These are phyloP conservation scores for Nephotettix cincticeps DNA, from an alignment of 1,140 invertebrate species.

Conservation along the genomic window DNA sequence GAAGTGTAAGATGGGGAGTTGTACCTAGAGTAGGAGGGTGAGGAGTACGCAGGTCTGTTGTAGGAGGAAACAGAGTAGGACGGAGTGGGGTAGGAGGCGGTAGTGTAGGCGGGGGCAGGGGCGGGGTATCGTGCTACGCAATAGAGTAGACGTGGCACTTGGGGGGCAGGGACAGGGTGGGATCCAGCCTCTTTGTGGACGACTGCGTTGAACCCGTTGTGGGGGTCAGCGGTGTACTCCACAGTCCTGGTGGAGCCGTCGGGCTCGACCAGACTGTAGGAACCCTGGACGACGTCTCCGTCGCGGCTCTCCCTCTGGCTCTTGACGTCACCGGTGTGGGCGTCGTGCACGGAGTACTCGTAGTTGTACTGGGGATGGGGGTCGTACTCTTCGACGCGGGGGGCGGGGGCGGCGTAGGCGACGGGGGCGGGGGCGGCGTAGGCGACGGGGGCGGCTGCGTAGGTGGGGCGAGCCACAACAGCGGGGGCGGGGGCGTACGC, in stretches of 20 bases:
- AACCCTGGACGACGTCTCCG: slow-evolving; percentile 11
- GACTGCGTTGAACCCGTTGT: slow-evolving; percentile 17
- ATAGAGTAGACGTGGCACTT: neutral
- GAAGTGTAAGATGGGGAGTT: neutral
- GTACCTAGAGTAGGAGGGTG: neutral
- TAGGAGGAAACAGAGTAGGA: neutral
- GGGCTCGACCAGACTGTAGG: slow-evolving; percentile 11
- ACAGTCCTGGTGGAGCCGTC: slow-evolving; percentile 14
- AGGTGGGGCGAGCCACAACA: slow-evolving; percentile 18
- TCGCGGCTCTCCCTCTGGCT: slow-evolving; percentile 6
- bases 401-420: slow-evolving; percentile 24
- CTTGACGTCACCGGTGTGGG: neutral
- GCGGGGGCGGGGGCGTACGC: slow-evolving; percentile 26
- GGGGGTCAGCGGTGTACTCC: slow-evolving; percentile 8
- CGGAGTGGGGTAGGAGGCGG: neutral
- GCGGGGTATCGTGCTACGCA: neutral
- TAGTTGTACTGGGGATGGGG: neutral
- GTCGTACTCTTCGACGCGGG: too few relatives aligned
- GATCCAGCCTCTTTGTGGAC: neutral
- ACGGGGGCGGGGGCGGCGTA: slow-evolving; percentile 24
- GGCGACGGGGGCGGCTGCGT: slow-evolving; percentile 31
- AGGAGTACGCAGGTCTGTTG: neutral
- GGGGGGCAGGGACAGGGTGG: neutral
- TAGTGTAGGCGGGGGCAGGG: neutral
- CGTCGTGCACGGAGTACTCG: neutral